Conservation (phyloP, 2,113 vertebrate genomes). For the Scolopax mira region DNA sequence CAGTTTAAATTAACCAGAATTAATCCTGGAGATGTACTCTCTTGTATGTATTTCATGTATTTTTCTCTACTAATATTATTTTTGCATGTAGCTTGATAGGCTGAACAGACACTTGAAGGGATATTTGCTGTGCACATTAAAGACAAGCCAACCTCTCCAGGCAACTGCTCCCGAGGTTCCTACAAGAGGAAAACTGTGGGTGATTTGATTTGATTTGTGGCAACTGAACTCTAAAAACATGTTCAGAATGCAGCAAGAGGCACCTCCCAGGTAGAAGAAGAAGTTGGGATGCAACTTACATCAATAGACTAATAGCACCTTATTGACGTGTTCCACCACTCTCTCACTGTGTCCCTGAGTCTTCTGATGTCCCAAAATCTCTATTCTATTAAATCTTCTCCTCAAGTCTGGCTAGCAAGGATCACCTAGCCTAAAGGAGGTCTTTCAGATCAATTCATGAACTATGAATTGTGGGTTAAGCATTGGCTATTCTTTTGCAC, state of each 20-base stretch:
- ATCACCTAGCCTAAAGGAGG: not conserved
- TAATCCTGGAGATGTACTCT: not conserved
- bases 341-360: rapidly evolving
- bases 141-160: not conserved
- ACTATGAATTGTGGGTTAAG: not conserved
- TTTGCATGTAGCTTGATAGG: not conserved
- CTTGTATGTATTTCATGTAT: rapidly evolving
- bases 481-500: not conserved
- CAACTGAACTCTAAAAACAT: not conserved
- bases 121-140: not conserved
- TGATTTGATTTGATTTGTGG: not conserved
- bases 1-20: not conserved
- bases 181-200: not conserved
- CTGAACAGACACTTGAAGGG: not conserved
- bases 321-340: not conserved
- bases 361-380: not conserved
- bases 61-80: not conserved
- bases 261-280: not conserved
- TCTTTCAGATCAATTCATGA: not conserved
- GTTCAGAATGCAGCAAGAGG: not conserved
- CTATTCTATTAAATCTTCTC: not conserved
- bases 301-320: not conserved
- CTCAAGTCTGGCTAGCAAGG: not conserved
- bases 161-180: not conserved
- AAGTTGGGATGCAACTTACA: not conserved